phyloP scores from a whole-genome alignment of 2,113 vertebrate species.

The Perca fluviatilis region DNA sequence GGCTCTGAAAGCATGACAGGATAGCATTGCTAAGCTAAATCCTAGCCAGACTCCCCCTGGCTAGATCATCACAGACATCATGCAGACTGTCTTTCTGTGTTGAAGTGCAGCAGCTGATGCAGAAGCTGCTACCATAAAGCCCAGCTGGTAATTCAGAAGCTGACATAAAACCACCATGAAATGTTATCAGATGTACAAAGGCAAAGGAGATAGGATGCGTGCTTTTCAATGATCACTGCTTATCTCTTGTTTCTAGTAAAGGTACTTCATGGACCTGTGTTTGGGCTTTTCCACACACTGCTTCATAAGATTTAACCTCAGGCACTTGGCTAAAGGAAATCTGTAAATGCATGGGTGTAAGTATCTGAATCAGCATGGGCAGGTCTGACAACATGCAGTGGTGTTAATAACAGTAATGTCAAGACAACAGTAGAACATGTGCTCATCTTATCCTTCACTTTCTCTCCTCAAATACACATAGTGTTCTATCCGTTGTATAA shows the following conservation, averaged over 20 bases:
- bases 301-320: neutral
- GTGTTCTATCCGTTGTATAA: neutral
- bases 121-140: neutral
- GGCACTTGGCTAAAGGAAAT: no score
- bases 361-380: neutral
- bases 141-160: neutral
- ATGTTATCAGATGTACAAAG: conserved; percentile 13
- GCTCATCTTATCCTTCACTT: neutral
- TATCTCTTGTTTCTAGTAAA: conserved; percentile 31
- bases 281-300: neutral
- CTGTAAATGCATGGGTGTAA: no score
- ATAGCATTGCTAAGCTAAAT: conserved; percentile 37
- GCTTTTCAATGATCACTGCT: neutral
- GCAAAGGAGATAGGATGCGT: conserved; percentile 3
- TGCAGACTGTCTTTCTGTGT: neutral
- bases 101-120: neutral
- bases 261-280: conserved; percentile 1
- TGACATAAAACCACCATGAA: conserved; percentile 12
- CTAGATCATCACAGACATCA: neutral
- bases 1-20: conserved; percentile 30
- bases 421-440: neutral
- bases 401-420: conserved; percentile 38
- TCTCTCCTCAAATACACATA: neutral
- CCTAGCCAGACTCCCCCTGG: neutral
- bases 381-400: conserved; percentile 33